These are phyloP conservation scores for Gryllus longicercus DNA, from an alignment of 2,888 invertebrate species.

Conservation along the genomic window DNA sequence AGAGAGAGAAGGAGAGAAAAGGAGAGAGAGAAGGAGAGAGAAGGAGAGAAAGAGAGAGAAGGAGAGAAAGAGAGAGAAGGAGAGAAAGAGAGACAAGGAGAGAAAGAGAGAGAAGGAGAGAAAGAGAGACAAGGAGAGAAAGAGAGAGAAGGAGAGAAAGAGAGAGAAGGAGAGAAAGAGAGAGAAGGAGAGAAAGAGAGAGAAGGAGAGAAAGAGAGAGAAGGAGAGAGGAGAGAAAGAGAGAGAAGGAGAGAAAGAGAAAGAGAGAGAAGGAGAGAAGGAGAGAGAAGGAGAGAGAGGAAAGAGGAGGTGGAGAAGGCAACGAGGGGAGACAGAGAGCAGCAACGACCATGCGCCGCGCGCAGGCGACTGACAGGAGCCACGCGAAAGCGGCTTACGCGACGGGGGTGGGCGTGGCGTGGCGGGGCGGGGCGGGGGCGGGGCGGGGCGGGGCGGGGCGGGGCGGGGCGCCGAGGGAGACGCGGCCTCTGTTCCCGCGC, in stretches of 20 bases:
- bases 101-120: too few relatives aligned
- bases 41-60: not conserved
- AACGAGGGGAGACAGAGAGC: not conserved
- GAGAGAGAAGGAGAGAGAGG: too few relatives aligned
- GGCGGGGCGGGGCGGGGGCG: not conserved
- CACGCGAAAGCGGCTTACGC: not conserved
- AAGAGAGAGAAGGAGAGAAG: too few relatives aligned
- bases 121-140: too few relatives aligned
- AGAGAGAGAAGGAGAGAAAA: constrained; percentile 20
- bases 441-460: not conserved
- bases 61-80: too few relatives aligned
- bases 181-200: not conserved
- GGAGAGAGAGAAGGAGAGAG: too few relatives aligned
- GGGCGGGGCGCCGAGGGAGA: too few relatives aligned
- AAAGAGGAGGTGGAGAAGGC: not conserved
- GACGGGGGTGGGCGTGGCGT: not conserved
- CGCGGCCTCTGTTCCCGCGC: too few relatives aligned
- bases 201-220: constrained; percentile 23
- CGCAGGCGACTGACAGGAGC: not conserved
- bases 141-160: too few relatives aligned
- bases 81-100: too few relatives aligned
- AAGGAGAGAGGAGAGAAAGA: constrained; percentile 21
- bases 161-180: too few relatives aligned
- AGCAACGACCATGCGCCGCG: not conserved
- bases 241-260: not conserved